Conservation (phyloP, 2,113 vertebrate genomes). For the Girardinichthys multiradiatus region DNA sequence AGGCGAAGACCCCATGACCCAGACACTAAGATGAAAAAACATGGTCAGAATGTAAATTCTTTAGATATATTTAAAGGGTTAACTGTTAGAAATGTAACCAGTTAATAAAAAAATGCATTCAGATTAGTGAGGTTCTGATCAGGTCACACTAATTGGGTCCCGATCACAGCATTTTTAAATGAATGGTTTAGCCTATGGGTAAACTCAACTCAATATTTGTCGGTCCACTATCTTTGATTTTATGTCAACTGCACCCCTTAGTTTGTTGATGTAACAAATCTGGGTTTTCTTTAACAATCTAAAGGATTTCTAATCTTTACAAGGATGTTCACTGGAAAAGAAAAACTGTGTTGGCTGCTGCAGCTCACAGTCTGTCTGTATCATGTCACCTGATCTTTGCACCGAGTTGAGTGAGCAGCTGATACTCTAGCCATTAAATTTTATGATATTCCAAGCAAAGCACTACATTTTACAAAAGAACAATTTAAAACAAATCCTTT, state of each 20-base stretch:
- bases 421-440: not conserved
- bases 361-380: not conserved
- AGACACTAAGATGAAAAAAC: not conserved
- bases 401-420: not conserved
- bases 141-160: no score
- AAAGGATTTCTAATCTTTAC: not conserved
- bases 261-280: not conserved
- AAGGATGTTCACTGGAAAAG: not conserved
- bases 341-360: not conserved
- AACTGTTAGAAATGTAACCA: not conserved
- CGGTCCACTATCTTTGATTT: no score
- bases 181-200: no score
- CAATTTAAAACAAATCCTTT: not conserved
- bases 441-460: not conserved
- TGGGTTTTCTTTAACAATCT: not conserved
- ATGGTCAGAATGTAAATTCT: not conserved
- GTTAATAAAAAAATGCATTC: not conserved
- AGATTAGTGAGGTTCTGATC: no score
- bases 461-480: no score
- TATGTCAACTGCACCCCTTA: not conserved
- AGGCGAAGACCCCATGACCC: not conserved
- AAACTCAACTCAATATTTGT: no score
- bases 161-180: no score
- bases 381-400: not conserved
- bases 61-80: not conserved